phyloP scores from a whole-genome alignment of 1,140 invertebrate species.

The Drosophila mojavensis region DNA sequence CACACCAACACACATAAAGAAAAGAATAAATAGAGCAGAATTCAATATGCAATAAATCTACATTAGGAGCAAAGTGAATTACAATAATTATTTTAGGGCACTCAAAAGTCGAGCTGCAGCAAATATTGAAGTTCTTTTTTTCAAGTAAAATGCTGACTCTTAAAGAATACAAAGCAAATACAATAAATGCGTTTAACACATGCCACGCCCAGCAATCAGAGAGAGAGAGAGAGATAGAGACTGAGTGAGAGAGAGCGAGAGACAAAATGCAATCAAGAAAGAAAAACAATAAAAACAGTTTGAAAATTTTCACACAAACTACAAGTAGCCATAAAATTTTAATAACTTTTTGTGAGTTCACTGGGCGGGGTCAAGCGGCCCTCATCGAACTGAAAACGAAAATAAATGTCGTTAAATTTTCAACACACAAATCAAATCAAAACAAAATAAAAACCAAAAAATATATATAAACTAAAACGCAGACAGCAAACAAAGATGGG shows the following conservation, averaged over 20 bases:
- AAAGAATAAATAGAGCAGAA: background rate
- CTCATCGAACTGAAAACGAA: slow-evolving; percentile 12
- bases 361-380: slow-evolving; percentile 40
- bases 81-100: background rate
- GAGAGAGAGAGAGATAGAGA: background rate
- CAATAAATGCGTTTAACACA: background rate
- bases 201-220: background rate
- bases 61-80: slow-evolving; percentile 15
- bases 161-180: no score
- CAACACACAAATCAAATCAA: slow-evolving; percentile 54
- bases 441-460: slow-evolving; percentile 36
- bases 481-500: slow-evolving; percentile 59
- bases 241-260: background rate
- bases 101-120: background rate
- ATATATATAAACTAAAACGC: slow-evolving; percentile 62
- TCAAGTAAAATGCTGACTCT: background rate
- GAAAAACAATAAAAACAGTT: slow-evolving; percentile 57
- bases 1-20: background rate
- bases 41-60: slow-evolving; percentile 1
- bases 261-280: slow-evolving; percentile 21
- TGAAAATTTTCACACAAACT: slow-evolving; percentile 44
- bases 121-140: no score
- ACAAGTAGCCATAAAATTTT: slow-evolving; percentile 68
- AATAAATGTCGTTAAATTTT: slow-evolving; percentile 37
- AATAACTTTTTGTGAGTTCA: slow-evolving; percentile 64